Evolutionary conservation across 2,888 invertebrate genomes (phyloP).

Genomic region (Torymus texanus): DNA sequence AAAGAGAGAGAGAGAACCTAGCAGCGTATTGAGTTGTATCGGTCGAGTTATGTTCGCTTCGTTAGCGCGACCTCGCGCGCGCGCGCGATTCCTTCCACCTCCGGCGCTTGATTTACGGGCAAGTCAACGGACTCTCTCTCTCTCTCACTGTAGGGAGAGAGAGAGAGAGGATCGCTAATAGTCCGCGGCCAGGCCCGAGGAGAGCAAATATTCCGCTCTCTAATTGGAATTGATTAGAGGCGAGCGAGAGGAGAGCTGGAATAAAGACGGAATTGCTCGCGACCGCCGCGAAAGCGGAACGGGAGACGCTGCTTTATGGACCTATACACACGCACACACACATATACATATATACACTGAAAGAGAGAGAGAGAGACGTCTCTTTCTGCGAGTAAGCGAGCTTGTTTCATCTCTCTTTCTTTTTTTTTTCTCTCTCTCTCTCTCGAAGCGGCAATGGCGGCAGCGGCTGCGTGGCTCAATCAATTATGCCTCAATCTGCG

Average conservation of each 20-base stretch:
- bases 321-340: too few species aligned
- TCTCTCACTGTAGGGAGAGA: constrained; percentile 44
- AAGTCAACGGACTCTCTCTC: constrained; percentile 65
- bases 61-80: constrained; percentile 64
- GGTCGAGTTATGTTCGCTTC: constrained; percentile 74
- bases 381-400: constrained; percentile 8
- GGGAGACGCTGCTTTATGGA: constrained; percentile 10
- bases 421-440: too few species aligned
- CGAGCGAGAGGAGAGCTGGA: constrained; percentile 59
- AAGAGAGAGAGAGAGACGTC: background rate
- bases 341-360: too few species aligned
- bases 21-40: constrained; percentile 74
- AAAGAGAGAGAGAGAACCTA: constrained; percentile 40
- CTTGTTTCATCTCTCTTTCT: too few species aligned
- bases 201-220: constrained; percentile 66
- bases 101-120: constrained; percentile 73
- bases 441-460: background rate
- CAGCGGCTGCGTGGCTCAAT: constrained; percentile 3
- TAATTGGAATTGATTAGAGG: constrained; percentile 75
- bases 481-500: constrained; percentile 48
- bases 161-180: constrained; percentile 72
- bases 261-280: constrained; percentile 69
- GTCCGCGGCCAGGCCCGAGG: constrained; percentile 58
- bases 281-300: constrained; percentile 39
- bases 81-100: constrained; percentile 56